Base-by-base conservation (phyloP, 1,140 invertebrate genomes). In the Sarcophaga peregrina region DNA sequence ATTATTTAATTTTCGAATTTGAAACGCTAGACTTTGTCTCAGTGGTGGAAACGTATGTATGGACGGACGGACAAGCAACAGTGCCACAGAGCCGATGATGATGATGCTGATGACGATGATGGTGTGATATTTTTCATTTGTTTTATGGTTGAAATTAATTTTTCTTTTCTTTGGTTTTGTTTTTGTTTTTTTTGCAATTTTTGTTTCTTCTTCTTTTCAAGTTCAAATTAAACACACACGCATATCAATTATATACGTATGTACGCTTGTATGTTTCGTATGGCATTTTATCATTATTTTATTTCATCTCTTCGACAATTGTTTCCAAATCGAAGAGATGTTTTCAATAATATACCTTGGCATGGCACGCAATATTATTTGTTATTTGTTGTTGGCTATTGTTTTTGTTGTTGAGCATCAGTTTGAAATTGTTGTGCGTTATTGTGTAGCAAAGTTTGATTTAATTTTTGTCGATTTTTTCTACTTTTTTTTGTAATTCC, bases 1-100 rank as follows among this genome's bases (percentile, higher is more conserved):
- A 88, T 88, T 88, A 88, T 88, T 86, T 85, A 88, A 88, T 88
- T 88, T 85, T 85, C 75, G 15, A 15, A 50, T 20, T 68, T 25
- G 20, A 20, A 68, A 37, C 62, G 37, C 25, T 9, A 68, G 15
- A 62, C 6, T 11, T 3, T 58, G 54, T 58, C 15, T 15, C 45
- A 15, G 74, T 58, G 25, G 74, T 58, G 25, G 25, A 37, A 37
- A 58, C 74, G n/a, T 25, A 76, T 47, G 37, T 45, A 75, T 47
- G 45, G 47, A 15, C 47, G 74, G 8, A 8, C n/a, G 17, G 8
- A 15, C 46, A 50, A 20, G 20, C 9, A 20, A 8, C 25, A 52
- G 47, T 52, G 47, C 62, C 20, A 25, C 62, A 20, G 25, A 72
- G 20, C 9, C 62, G 62, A 20, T n/a, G 20, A 13, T 37, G 25